Evolutionary conservation across 2,797 vertebrate genomes (phyloP), one percentile per base, ranked within the genome.

Genomic region (Myotis pilosus): DNA sequence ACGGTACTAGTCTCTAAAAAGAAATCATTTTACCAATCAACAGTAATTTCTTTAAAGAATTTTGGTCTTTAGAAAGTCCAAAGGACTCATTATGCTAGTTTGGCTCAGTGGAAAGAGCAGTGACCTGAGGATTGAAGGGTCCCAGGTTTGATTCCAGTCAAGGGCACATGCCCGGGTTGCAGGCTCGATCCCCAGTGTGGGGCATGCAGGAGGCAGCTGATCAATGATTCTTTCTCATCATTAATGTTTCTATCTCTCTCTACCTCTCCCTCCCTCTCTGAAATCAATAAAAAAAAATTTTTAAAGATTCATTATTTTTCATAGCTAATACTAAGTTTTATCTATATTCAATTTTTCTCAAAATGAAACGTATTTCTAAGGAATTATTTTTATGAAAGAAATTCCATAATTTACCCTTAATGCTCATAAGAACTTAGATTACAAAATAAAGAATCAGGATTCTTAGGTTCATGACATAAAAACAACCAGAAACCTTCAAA

Each of bases 381-480:
- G 44, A 89, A 62, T 82, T 57, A 74, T 49, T 87, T 93, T 60
- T 38, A 12, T 78, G 2, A 82, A 81, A 71, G 19, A n/a, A 76
- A 10, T 57, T 89, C 22, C 71, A 44, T 81, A 89, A 62, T 87
- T 94, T 92, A 92, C 19, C 47, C 81, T 64, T 69, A 22, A 86
- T 55, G 3, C 11, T 64, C 62, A 36, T 22, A 79, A 76, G 16
- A 85, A 30, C 44, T 92, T 41, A 92, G 20, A 57, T 47, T 47
- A 81, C 49, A 75, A 92, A 92, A 92, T 38, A 92, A 80, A 92
- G 49, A 9, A 89, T 64, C 3, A 64, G n/a, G 49, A 90, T 83
- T 78, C 33, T 79, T n/a, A 86, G 69, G 33, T 55, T 92, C 47
- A 57, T 49, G 20, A 87, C 38, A 87, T 79, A 89, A 89, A 94